Conservation (phyloP, 2,888 invertebrate genomes). For the Phyllotreta cruciferae region DNA sequence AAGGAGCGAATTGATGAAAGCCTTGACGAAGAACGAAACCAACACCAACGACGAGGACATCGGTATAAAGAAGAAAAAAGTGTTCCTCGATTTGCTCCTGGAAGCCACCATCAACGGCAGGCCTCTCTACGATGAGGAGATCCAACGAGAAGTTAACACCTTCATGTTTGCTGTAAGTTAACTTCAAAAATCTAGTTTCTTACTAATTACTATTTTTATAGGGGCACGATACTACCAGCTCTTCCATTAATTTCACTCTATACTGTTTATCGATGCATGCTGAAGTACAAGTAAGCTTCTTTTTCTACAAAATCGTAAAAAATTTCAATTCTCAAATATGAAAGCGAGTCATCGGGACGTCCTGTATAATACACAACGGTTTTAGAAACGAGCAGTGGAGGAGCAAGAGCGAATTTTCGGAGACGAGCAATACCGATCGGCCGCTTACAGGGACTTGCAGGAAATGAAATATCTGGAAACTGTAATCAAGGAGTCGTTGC, state of each 20-base stretch:
- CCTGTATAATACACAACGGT: conserved; percentile 3
- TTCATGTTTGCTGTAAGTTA: conserved; percentile 66
- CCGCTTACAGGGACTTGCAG: conserved; percentile 37
- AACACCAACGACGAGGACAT: conserved; percentile 25
- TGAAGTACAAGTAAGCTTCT: conserved; percentile 55
- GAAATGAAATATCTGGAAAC: conserved; percentile 45
- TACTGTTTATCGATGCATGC: conserved; percentile 59
- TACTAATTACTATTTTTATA: conserved; percentile 38
- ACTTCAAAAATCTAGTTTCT: not conserved
- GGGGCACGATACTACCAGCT: conserved; percentile 63
- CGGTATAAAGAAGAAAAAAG: conserved; percentile 65
- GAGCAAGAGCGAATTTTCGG: conserved; percentile 42
- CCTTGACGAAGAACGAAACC: conserved; percentile 6
- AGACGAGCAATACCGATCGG: conserved; percentile 25
- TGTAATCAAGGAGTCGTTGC: conserved; percentile 43
- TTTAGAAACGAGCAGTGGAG: conserved; percentile 23
- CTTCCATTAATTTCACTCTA: conserved; percentile 60
- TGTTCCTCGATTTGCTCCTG: conserved; percentile 73
- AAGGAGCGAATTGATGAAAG: conserved; percentile 29
- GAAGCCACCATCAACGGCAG: conserved; percentile 64
- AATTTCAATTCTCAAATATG: too few relatives aligned
- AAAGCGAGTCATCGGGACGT: not conserved
- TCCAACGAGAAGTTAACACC: conserved; percentile 76
- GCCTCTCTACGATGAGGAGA: conserved; percentile 65
- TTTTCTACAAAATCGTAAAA: too few relatives aligned